phyloP scores from a whole-genome alignment of 2,888 invertebrate species.

The Andricus quercusramuli region DNA sequence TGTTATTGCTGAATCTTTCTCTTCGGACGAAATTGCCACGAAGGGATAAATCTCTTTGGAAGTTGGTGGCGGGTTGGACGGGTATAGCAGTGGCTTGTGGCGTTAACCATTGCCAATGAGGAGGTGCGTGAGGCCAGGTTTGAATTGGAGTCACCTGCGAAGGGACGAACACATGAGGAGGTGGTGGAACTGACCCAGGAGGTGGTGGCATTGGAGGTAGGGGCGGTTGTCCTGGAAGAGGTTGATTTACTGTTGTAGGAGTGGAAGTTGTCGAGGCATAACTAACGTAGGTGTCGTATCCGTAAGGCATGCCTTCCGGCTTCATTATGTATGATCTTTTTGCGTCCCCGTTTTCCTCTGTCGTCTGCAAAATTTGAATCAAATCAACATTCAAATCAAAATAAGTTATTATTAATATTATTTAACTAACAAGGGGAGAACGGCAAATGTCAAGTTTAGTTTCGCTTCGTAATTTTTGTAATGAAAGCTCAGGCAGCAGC shows the following conservation, averaged over 20 bases:
- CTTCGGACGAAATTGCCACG: constrained; percentile 70
- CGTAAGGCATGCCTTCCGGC: constrained; percentile 66
- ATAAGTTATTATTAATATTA: too few species aligned
- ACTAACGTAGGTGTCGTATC: constrained; percentile 69
- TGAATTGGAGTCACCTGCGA: constrained; percentile 72
- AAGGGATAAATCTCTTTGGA: constrained; percentile 69
- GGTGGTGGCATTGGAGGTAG: constrained; percentile 77
- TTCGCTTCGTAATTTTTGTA: too few species aligned
- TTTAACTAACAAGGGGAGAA: too few species aligned
- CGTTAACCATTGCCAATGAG: constrained; percentile 76
- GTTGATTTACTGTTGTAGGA: constrained; percentile 67
- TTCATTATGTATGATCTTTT: constrained; percentile 63
- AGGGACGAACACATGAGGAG: constrained; percentile 71
- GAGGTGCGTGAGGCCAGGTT: constrained; percentile 66
- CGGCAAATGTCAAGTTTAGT: too few species aligned
- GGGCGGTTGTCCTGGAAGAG: constrained; percentile 76
- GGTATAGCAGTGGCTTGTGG: constrained; percentile 60
- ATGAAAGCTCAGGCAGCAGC: too few species aligned
- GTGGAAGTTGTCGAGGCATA: constrained; percentile 66
- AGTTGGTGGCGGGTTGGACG: constrained; percentile 65
- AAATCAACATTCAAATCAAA: background rate
- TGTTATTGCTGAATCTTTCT: constrained; percentile 72
- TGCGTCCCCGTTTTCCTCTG: constrained; percentile 66
- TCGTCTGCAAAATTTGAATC: constrained; percentile 55
- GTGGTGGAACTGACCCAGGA: constrained; percentile 65